These are phyloP conservation scores for Decapterus maruadsi DNA, from an alignment of 2,797 vertebrate species.

Conservation along the genomic window DNA sequence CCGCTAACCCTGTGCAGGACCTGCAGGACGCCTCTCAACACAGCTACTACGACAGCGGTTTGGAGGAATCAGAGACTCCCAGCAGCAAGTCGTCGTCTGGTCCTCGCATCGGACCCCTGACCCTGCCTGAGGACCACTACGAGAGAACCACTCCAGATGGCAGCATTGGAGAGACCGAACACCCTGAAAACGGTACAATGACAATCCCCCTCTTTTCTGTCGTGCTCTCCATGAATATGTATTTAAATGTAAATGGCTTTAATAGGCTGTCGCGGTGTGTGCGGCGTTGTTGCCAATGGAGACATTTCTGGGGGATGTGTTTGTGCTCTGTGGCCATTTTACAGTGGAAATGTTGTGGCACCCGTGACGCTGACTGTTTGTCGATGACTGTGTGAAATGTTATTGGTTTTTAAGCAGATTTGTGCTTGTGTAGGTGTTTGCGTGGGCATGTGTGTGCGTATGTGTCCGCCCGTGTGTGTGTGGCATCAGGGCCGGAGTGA, in stretches of 20 bases:
- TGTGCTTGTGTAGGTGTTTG: constrained; percentile 25
- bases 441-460: constrained; percentile 15
- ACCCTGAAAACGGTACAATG: constrained; percentile 95
- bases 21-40: constrained; percentile 98
- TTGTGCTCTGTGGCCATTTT: constrained; percentile 53
- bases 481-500: constrained; percentile 57
- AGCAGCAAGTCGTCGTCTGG: constrained; percentile 99
- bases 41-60: constrained; percentile 98
- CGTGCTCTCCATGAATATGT: constrained; percentile 60
- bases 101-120: constrained; percentile 95
- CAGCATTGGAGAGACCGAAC: constrained; percentile 99
- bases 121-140: constrained; percentile 98
- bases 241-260: constrained; percentile 63
- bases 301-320: constrained; percentile 52
- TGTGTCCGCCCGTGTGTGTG: constrained; percentile 22
- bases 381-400: constrained; percentile 60
- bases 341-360: constrained; percentile 54
- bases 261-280: constrained; percentile 36
- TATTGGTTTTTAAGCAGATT: constrained; percentile 71
- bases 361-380: constrained; percentile 52
- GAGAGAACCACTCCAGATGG: constrained; percentile 98
- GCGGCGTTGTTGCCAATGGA: constrained; percentile 19
- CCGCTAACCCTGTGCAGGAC: constrained; percentile 96
- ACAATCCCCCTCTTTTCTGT: constrained; percentile 33
- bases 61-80: constrained; percentile 98